Base-by-base conservation (phyloP, 2,888 invertebrate species). In the Drosophila quinaria region DNA sequence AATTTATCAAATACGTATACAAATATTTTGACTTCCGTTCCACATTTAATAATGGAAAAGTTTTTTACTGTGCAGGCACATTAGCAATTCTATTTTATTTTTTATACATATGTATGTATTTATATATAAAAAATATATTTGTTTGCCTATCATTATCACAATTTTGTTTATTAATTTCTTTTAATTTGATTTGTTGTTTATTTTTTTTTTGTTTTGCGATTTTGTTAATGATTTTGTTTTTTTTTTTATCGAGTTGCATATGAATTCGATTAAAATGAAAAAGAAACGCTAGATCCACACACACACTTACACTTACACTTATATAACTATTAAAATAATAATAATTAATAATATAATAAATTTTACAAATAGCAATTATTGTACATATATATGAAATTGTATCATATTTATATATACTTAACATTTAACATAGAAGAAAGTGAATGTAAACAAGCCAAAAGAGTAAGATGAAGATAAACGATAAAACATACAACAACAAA, bases 371-470 rank as follows among this genome's bases (percentile, higher is more conserved):
- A 58, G 22, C 44, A 61, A 52, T 47, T 56, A 52, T 58, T 75
- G 67, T 72, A 68, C 58, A 75, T 75, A 64, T 31, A 55, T 62
- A 64, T 46, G 42, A 49, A 82, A 65, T 62, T 80, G 70, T 76
- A 72, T 60, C 56, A 78, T 76, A 78, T 59, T 47, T 56, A 61
- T 35, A 42, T 44, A 61, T 55, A 71, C 58, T 44, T 87, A 84
- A 78, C 56, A 61, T 64, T 35, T 46, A 39, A 55, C 39, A 39
- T 63, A 63, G 29, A 41, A 31, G 68, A 85, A 77, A 88, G 83
- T 83, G 80, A 83, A 88, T 83, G 89, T 88, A 88, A 83, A 88
- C 87, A 88, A 85, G 74, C 89, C 89, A 83, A 83, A 86, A 74
- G 60, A 67, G 51, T 62, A 76, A 17, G 15, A 70, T 58, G 9